These are phyloP conservation scores for Schizopygopsis pylzovi DNA, from an alignment of 2,797 vertebrate genomes.

Conservation along the genomic window DNA sequence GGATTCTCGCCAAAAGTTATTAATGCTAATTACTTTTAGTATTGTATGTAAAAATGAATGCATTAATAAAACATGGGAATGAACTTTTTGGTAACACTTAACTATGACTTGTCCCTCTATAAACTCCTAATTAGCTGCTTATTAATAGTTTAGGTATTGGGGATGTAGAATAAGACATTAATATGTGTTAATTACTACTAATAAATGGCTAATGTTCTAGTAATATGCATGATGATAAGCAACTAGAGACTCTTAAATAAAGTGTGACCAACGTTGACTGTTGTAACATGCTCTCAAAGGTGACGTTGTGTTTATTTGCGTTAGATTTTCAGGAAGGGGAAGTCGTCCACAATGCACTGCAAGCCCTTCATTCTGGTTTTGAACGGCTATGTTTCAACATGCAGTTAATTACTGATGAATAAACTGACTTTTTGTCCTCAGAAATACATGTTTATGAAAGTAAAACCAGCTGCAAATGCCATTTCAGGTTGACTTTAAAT, in stretches of 20 bases:
- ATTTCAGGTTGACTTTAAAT: constrained; percentile 12
- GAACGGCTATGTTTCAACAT: background rate
- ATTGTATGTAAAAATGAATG: background rate
- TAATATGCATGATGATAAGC: too few relatives aligned
- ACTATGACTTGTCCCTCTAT: too few relatives aligned
- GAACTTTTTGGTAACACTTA: background rate
- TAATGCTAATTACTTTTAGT: background rate
- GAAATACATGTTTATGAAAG: background rate
- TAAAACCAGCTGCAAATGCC: background rate
- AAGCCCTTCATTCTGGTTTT: background rate
- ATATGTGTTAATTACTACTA: too few relatives aligned
- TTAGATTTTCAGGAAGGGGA: background rate
- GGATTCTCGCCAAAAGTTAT: background rate
- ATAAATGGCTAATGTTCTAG: too few relatives aligned
- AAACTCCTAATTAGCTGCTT: too few relatives aligned
- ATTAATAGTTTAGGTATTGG: too few relatives aligned
- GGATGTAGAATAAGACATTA: too few relatives aligned
- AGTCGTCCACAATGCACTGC: background rate
- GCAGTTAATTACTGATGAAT: background rate
- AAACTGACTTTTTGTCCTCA: background rate
- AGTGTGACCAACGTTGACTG: background rate
- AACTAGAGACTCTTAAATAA: too few relatives aligned
- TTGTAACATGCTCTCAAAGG: background rate
- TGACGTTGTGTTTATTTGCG: background rate
- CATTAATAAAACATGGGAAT: background rate